Evolutionary conservation across 2,113 vertebrate species (phyloP).

Genomic region (Cricetomys ansorgei): DNA sequence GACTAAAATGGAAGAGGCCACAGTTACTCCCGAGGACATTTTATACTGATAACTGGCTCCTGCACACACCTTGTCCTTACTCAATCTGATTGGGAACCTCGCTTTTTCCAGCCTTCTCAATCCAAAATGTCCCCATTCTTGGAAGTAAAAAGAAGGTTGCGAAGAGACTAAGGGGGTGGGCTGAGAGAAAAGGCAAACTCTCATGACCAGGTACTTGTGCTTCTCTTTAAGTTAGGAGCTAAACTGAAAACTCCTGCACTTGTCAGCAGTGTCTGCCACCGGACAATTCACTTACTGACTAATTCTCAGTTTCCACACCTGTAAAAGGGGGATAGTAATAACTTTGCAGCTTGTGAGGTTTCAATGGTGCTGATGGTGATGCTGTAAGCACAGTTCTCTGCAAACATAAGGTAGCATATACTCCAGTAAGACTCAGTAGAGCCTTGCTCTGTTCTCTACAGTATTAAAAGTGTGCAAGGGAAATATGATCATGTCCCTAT

Average conservation of each 20-base stretch:
- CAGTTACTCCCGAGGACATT: conserved; percentile 93
- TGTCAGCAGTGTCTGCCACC: not conserved
- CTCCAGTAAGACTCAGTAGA: not conserved
- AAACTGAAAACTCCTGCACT: not conserved
- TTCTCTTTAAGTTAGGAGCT: not conserved
- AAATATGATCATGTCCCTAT: not conserved
- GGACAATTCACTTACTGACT: not conserved
- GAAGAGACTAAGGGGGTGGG: too few relatives aligned
- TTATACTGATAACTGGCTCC: conserved; percentile 88
- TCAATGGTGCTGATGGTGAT: not conserved
- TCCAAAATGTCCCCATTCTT: not conserved
- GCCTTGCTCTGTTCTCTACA: not conserved
- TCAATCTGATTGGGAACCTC: not conserved
- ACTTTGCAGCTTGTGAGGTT: not conserved
- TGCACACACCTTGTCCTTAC: not conserved
- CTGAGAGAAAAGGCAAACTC: not conserved
- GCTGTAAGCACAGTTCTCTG: not conserved
- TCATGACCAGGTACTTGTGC: fast-evolving
- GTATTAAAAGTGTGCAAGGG: not conserved
- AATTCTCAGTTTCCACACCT: not conserved
- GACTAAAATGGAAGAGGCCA: conserved; percentile 94
- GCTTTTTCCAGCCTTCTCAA: not conserved
- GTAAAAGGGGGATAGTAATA: not conserved
- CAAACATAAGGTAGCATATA: not conserved
- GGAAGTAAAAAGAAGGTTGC: not conserved